Percentiles rank a stretch among this genome's conserved stretches.
These are phyloP conservation scores for Parnassius orleans DNA, from an alignment of 2,888 invertebrate genomes.

Conservation along the genomic window DNA sequence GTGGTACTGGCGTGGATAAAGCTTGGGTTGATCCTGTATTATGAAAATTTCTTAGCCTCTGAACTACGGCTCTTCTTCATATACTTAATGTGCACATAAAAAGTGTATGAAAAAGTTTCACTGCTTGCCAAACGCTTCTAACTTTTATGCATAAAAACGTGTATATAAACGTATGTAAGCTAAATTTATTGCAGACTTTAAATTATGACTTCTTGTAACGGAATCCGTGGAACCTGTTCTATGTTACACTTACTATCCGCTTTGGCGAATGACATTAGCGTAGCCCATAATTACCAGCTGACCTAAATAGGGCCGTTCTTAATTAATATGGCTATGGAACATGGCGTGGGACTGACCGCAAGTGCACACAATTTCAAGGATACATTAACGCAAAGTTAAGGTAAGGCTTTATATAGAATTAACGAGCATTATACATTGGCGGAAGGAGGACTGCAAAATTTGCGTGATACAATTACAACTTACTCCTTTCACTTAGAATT, in stretches of 20 bases:
- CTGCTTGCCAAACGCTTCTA: too few relatives aligned
- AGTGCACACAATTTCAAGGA: constrained; percentile 21
- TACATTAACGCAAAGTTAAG: background rate
- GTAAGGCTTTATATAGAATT: background rate
- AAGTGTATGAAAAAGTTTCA: too few relatives aligned
- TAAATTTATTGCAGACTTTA: constrained; percentile 5
- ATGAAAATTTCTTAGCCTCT: too few relatives aligned
- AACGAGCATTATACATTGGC: too few relatives aligned
- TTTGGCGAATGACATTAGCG: constrained; percentile 53
- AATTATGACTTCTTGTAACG: constrained; percentile 13
- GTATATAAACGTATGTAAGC: background rate
- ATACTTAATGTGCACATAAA: too few relatives aligned
- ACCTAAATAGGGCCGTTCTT: constrained; percentile 57
- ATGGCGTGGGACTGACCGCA: constrained; percentile 20
- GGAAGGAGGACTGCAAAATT: too few relatives aligned
- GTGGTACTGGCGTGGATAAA: too few relatives aligned
- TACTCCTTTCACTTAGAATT: too few relatives aligned
- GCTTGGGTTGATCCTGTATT: too few relatives aligned
- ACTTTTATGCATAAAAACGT: background rate
- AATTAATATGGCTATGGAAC: constrained; percentile 49
- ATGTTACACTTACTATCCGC: constrained; percentile 36
- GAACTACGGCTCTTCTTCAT: too few relatives aligned
- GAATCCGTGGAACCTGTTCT: constrained; percentile 30
- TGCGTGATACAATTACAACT: too few relatives aligned
- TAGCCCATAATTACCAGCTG: constrained; percentile 60